Evolutionary conservation across 1,140 invertebrate species (phyloP), one percentile per base, ranked within the genome.

Genomic region (Drosophila eugracilis): DNA sequence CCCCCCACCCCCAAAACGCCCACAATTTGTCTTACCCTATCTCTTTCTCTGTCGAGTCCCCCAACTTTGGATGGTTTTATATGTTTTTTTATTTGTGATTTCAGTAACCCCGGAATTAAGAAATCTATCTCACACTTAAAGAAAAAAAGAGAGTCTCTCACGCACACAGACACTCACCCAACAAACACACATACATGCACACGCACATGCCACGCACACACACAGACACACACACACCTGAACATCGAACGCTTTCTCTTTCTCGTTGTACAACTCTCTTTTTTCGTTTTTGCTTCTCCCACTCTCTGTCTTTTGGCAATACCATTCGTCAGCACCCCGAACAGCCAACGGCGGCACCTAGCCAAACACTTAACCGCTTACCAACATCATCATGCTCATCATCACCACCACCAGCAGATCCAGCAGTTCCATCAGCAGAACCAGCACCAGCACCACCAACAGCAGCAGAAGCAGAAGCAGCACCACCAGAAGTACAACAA

Each of bases 291-390:
- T 66, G 55, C 80, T 78, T 75, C 62, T 78, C 67, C 67, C 76
- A 55, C 71, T 78, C 60, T 70, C 71, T 66, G 50, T 80, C 83
- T 79, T 62, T 88, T 72, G 59, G 73, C 69, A 76, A 58, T 66
- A 69, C 77, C 55, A 73, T 71, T 67, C 62, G 79, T 59, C 83
- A 91, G 89, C 89, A 91, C 85, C 81, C 75, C 89, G 81, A 91
- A 91, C 89, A 91, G 89, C 89, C 90, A 90, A 90, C 88, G 89
- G 78, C 89, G 89, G 81, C 89, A 91, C 81, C 80, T 91, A 53
- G 89, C 89, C 74, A 90, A 91, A 89, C 81, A 89, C 75, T 89
- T 84, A 66, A 84, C 71, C 54, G 83, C 77, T 85, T 85, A 84
- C 71, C 75, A 83, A 58, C 78, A 83, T 58, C 79, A 84, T 39